These are phyloP conservation scores for Blomia tropicalis DNA, from an alignment of 2,888 invertebrate species.

Conservation along the genomic window DNA sequence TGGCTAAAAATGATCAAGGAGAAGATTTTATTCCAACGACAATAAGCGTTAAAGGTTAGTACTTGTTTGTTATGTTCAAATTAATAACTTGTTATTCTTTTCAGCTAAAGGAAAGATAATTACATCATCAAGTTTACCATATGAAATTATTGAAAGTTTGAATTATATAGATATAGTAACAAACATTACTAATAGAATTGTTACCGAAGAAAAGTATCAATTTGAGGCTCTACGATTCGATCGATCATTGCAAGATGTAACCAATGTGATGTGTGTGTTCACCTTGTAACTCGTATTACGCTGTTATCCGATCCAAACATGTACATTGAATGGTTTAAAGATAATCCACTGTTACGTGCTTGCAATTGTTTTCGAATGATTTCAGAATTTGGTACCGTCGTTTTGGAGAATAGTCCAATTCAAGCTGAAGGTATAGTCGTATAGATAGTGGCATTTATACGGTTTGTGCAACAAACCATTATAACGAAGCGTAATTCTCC, in stretches of 20 bases:
- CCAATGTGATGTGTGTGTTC: constrained; percentile 58
- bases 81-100: too few species aligned
- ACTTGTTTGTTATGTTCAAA: not conserved
- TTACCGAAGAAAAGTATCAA: too few species aligned
- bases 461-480: constrained; percentile 79
- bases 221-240: too few species aligned
- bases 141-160: constrained; percentile 83
- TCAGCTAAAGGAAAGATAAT: constrained; percentile 66
- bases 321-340: constrained; percentile 87
- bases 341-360: constrained; percentile 42
- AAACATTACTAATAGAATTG: too few species aligned
- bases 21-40: constrained; percentile 84
- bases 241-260: constrained; percentile 69
- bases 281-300: constrained; percentile 75
- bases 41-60: constrained; percentile 47
- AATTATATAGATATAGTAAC: too few species aligned
- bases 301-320: constrained; percentile 63
- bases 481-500: constrained; percentile 58
- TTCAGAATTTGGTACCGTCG: constrained; percentile 82
- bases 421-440: too few species aligned
- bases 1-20: constrained; percentile 78
- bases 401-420: constrained; percentile 81
- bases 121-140: constrained; percentile 82
- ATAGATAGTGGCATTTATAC: too few species aligned
- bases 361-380: constrained; percentile 30